Evolutionary conservation across 2,797 vertebrate species (phyloP).

Genomic region (Glossophaga mutica): DNA sequence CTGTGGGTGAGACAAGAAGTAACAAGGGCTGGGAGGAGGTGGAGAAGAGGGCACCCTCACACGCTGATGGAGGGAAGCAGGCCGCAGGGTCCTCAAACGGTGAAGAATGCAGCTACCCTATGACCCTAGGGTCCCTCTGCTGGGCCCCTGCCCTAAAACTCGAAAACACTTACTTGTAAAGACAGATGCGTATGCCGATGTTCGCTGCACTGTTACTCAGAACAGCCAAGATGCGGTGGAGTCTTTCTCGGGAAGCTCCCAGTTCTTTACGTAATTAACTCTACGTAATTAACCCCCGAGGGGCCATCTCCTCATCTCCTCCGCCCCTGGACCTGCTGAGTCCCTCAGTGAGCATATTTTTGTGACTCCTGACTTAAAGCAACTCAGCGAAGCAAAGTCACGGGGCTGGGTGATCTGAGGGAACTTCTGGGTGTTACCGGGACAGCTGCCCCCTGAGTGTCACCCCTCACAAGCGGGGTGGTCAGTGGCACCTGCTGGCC

Average conservation of each 20-base stretch:
- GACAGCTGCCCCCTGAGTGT: neutral
- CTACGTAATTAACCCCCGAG: neutral
- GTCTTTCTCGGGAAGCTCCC: neutral
- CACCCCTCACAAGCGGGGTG: neutral
- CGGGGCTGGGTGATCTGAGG: neutral
- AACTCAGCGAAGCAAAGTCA: neutral
- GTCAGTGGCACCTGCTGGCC: neutral
- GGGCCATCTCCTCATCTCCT: neutral
- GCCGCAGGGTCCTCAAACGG: neutral
- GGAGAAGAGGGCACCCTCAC: neutral
- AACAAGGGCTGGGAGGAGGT: no score
- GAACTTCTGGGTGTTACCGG: neutral
- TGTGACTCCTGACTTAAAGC: neutral
- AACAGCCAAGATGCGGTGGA: neutral
- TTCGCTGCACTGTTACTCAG: neutral
- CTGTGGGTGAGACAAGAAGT: no score
- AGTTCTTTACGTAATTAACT: no score
- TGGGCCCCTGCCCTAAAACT: neutral
- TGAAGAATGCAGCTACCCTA: neutral
- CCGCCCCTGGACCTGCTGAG: neutral
- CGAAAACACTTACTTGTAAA: neutral
- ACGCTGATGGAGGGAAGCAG: neutral
- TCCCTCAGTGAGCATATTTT: neutral
- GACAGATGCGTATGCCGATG: accelerated
- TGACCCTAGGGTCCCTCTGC: neutral